Conservation (phyloP, 2,888 invertebrate genomes). For the Trichopria drosophilae region DNA sequence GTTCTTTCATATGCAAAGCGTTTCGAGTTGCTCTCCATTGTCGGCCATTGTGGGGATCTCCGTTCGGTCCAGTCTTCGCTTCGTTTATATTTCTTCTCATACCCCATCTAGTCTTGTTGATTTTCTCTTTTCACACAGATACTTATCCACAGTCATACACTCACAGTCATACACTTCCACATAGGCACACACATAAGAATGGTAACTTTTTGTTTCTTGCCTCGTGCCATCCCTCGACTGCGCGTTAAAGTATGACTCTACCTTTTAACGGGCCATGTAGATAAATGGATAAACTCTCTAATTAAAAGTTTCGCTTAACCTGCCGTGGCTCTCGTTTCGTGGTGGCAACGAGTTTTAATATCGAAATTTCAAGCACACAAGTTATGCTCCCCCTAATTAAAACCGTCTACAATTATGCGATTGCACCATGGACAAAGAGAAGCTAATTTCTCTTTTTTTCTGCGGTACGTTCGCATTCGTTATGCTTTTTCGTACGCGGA, state of each 20-base stretch:
- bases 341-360: slow-evolving; percentile 23
- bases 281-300: slow-evolving; percentile 52
- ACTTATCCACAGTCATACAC: neutral
- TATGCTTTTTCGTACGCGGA: too few relatives aligned
- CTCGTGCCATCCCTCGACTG: slow-evolving; percentile 23
- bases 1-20: slow-evolving; percentile 57
- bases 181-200: slow-evolving; percentile 32
- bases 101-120: slow-evolving; percentile 51
- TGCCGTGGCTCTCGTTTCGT: slow-evolving; percentile 11
- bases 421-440: too few relatives aligned
- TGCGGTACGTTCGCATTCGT: too few relatives aligned
- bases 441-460: too few relatives aligned
- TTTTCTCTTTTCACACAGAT: slow-evolving; percentile 32
- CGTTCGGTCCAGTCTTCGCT: slow-evolving; percentile 50
- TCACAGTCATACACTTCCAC: slow-evolving; percentile 21
- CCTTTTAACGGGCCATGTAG: slow-evolving; percentile 41
- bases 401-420: slow-evolving; percentile 1
- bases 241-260: slow-evolving; percentile 33
- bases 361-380: slow-evolving; percentile 24
- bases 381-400: slow-evolving; percentile 15
- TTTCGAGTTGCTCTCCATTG: slow-evolving; percentile 49
- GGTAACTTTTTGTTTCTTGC: slow-evolving; percentile 32
- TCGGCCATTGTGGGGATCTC: slow-evolving; percentile 52
- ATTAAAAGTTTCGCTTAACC: slow-evolving; percentile 49
- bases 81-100: too few relatives aligned